A percentile compares a stretch with the other conserved stretches of the same genome.
Conservation (phyloP, 2,113 vertebrate genomes). For the Polypterus bichir region DNA sequence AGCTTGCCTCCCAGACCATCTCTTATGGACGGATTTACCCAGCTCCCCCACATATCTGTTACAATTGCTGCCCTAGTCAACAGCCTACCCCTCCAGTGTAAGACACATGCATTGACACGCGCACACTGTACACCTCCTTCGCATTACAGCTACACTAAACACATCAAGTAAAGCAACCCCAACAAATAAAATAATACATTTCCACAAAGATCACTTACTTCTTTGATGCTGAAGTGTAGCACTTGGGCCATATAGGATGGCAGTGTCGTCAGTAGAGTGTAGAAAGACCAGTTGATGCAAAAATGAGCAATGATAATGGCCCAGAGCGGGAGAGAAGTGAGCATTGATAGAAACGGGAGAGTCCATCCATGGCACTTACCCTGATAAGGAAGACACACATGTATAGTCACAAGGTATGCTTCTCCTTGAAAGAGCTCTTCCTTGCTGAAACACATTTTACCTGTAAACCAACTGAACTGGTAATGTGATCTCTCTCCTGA, state of each 20-base stretch:
- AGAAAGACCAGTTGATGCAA: slow-evolving; percentile 55
- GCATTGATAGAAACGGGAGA: slow-evolving; percentile 47
- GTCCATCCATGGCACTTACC: slow-evolving; percentile 41
- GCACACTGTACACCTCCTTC: too few relatives aligned
- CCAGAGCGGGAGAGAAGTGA: slow-evolving; percentile 57
- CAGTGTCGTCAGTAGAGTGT: slow-evolving; percentile 46
- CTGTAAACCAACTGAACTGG: slow-evolving; percentile 43
- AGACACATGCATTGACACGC: too few relatives aligned
- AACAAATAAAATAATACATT: too few relatives aligned
- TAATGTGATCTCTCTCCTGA: slow-evolving; percentile 56
- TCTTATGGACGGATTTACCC: too few relatives aligned
- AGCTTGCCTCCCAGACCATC: too few relatives aligned
- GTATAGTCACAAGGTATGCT: background rate
- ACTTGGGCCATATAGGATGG: slow-evolving; percentile 59
- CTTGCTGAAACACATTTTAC: slow-evolving; percentile 26
- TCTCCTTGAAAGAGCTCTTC: background rate
- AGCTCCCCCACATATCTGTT: too few relatives aligned
- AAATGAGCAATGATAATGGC: slow-evolving; percentile 49
- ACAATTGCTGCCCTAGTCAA: too few relatives aligned
- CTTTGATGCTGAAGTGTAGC: slow-evolving; percentile 53
- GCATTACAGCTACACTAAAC: too few relatives aligned
- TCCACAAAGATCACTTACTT: slow-evolving; percentile 29
- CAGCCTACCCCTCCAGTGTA: too few relatives aligned
- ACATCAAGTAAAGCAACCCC: too few relatives aligned
- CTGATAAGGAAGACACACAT: slow-evolving; percentile 27